These are phyloP conservation scores for Morpho deidamia DNA, from an alignment of 2,888 invertebrate species.

Conservation along the genomic window DNA sequence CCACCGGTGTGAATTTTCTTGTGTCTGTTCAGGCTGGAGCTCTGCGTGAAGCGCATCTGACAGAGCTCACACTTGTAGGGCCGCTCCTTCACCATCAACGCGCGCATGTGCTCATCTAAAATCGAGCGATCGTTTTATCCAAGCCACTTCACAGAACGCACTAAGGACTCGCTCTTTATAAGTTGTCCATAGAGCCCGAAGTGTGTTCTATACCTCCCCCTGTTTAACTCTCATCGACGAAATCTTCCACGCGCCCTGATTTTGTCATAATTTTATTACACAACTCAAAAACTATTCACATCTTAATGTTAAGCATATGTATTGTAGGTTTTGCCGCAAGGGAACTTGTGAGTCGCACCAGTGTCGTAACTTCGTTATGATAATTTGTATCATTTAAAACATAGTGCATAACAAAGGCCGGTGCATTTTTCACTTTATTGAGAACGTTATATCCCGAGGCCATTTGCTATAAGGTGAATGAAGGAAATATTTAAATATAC, in stretches of 20 bases:
- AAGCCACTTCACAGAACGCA: slow-evolving; percentile 41
- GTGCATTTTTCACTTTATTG: slow-evolving; percentile 25
- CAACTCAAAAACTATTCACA: slow-evolving; percentile 79
- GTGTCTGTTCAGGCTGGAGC: slow-evolving; percentile 84
- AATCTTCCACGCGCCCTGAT: slow-evolving; percentile 73
- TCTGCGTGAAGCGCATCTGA: slow-evolving; percentile 84
- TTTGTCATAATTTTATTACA: slow-evolving; percentile 39
- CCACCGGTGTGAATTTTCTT: slow-evolving; percentile 83
- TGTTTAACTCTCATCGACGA: slow-evolving; percentile 66
- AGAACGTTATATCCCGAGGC: slow-evolving; percentile 47
- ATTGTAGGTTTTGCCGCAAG: slow-evolving; percentile 46
- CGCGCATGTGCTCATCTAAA: slow-evolving; percentile 77
- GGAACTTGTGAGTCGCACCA: slow-evolving; percentile 59
- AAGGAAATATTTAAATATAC: background rate
- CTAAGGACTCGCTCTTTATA: slow-evolving; percentile 37
- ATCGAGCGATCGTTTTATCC: slow-evolving; percentile 47
- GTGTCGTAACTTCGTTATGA: slow-evolving; percentile 40
- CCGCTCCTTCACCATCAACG: slow-evolving; percentile 75
- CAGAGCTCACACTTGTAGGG: slow-evolving; percentile 84
- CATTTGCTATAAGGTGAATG: slow-evolving; percentile 25
- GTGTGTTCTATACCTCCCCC: slow-evolving; percentile 70
- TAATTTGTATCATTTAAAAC: slow-evolving; percentile 24
- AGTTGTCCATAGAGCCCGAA: slow-evolving; percentile 34
- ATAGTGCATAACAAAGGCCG: slow-evolving; percentile 19
- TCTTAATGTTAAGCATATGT: slow-evolving; percentile 54